phyloP scores from a whole-genome alignment of 2,113 vertebrate genomes.

The Syrmaticus mikado region DNA sequence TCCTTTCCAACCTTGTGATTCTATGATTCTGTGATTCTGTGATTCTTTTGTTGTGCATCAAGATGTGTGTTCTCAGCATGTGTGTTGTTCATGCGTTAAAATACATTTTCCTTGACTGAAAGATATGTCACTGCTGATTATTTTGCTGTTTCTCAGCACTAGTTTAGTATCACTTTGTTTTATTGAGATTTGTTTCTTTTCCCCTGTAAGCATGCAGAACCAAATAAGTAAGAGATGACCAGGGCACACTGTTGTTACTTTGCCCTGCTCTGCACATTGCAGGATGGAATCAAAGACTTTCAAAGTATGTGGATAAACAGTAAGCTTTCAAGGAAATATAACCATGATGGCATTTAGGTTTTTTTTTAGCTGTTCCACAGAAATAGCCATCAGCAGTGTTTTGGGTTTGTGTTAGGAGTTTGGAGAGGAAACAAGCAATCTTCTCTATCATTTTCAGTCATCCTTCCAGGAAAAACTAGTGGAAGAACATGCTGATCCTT shows the following conservation, averaged over 20 bases:
- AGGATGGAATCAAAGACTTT: neutral
- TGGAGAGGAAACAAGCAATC: neutral
- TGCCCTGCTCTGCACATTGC: neutral
- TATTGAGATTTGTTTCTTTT: neutral
- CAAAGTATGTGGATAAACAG: neutral
- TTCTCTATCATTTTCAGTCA: neutral
- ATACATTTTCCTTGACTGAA: neutral
- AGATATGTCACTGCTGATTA: neutral
- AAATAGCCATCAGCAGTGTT: neutral
- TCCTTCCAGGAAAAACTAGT: neutral
- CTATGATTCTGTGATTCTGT: too few species aligned
- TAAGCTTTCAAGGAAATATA: neutral
- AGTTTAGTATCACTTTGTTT: neutral
- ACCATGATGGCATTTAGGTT: neutral
- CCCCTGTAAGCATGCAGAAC: neutral
- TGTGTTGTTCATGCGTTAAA: neutral
- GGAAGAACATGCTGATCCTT: neutral
- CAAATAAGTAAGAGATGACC: accelerated
- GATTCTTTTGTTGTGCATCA: neutral
- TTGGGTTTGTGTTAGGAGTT: neutral
- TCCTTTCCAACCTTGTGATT: too few species aligned
- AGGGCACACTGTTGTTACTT: accelerated
- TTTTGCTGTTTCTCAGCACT: neutral
- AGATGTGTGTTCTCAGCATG: neutral
- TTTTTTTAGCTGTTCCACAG: neutral